A percentile compares a stretch with the other conserved stretches of the same genome.
Evolutionary conservation across 2,888 invertebrate species (phyloP).

Genomic region (Drosophila anceps): DNA sequence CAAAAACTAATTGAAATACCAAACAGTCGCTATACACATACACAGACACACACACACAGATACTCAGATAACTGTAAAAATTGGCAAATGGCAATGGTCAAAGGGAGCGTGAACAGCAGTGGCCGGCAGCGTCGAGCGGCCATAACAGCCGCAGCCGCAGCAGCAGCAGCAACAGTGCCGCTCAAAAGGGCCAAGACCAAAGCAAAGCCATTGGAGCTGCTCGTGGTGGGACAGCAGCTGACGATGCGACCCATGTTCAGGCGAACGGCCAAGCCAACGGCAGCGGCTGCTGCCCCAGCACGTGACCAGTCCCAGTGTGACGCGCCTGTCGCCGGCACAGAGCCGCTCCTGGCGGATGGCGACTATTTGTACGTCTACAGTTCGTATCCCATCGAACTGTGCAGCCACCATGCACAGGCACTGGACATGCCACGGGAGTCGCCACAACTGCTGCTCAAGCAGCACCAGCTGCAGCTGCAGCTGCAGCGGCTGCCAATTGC

Average conservation of each 20-base stretch:
- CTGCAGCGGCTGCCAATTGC: not conserved
- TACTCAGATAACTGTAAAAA: not conserved
- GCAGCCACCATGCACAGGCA: not conserved
- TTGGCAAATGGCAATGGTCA: not conserved
- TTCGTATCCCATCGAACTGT: slow-evolving; percentile 1
- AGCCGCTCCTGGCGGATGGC: not conserved
- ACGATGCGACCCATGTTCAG: slow-evolving; percentile 13
- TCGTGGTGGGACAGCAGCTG: slow-evolving; percentile 42
- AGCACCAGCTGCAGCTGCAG: not conserved
- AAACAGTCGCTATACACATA: not conserved
- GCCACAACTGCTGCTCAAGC: not conserved
- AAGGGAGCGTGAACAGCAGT: not conserved
- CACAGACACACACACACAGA: not conserved
- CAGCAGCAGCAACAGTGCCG: not conserved
- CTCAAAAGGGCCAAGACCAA: not conserved
- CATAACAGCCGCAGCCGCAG: not conserved
- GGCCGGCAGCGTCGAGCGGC: not conserved
- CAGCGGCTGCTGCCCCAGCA: not conserved
- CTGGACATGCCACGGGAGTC: not conserved
- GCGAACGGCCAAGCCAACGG: not conserved
- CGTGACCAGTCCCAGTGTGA: not conserved
- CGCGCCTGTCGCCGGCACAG: not conserved
- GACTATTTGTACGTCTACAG: slow-evolving; percentile 2
- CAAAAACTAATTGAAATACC: not conserved
- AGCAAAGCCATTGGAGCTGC: slow-evolving; percentile 16